These are phyloP conservation scores for Gila robusta DNA, from an alignment of 2,797 vertebrate species.

Conservation along the genomic window DNA sequence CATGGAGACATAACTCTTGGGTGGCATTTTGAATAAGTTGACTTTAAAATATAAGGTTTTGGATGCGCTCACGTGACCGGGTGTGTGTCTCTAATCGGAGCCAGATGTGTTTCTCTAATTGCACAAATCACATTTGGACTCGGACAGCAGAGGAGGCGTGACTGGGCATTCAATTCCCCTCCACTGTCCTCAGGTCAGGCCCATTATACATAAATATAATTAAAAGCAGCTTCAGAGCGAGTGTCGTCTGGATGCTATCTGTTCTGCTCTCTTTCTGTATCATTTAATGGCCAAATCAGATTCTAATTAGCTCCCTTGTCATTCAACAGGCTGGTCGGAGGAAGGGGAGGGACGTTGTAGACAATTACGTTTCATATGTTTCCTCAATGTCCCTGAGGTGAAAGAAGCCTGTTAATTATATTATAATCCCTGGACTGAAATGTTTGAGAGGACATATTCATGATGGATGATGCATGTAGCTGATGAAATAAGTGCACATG, in stretches of 20 bases:
- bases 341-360: constrained; percentile 73
- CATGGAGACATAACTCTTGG: not conserved
- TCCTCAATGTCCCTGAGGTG: constrained; percentile 71
- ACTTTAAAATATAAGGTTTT: not conserved
- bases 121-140: constrained; percentile 76
- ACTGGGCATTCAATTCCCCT: constrained; percentile 73
- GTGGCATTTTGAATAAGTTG: not conserved
- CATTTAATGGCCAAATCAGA: constrained; percentile 84
- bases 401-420: constrained; percentile 80
- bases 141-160: constrained; percentile 65
- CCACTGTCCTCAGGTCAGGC: constrained; percentile 75
- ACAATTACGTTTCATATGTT: constrained; percentile 74
- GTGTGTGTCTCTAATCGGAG: constrained; percentile 42
- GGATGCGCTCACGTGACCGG: not conserved
- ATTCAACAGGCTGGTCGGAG: constrained; percentile 76
- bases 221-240: constrained; percentile 72
- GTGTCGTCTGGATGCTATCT: constrained; percentile 80
- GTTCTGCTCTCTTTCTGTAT: constrained; percentile 75
- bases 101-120: constrained; percentile 65
- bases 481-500: not conserved
- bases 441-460: constrained; percentile 60
- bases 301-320: constrained; percentile 86
- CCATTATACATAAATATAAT: constrained; percentile 69
- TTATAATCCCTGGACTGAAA: constrained; percentile 74
- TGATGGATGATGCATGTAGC: not conserved